Base-by-base conservation (phyloP, 2,888 invertebrate genomes). In the Strigamia transsilvanica region DNA sequence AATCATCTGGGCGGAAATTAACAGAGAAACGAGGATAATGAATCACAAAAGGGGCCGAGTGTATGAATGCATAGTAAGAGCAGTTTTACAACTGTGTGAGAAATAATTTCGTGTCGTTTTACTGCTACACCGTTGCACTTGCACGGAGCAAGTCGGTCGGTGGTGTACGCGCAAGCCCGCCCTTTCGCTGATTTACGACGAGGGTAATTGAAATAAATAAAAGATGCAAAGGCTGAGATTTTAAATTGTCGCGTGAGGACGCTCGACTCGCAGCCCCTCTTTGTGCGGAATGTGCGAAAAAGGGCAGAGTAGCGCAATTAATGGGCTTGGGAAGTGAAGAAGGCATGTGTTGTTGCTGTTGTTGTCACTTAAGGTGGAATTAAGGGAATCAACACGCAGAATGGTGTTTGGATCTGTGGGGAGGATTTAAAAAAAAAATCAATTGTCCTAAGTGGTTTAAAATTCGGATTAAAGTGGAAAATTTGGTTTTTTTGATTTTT, bases 181-280 rank as follows among this genome's bases (percentile, higher is more conserved):
- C 79, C 42, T 18, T 21, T 15, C 27, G 5, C 77, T 82, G 82
- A 82, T 82, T 82, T 82, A 82, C 32, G 77, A 46, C 23, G 0
- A 46, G 77, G 15, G 78, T 82, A 82, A 82, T 82, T 82, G 78
- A 82, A 82, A 82, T 82, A 82, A 82, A 82, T 82, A 82, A 82
- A 82, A 82, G 77, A 82, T 81, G 42, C 73, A 73, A 27, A 66
- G 23, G 73, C 73, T 73, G 73, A 73, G 73, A 73, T 73, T 73
- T 73, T 73, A 27, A 73, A 73, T 12, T 73, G 73, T 73, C 73
- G 73, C 73, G 73, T 27, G 73, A 73, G 27, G 73, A 73, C 3
- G 23, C 13, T 10, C 13, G 46, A 46, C n/a, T 56, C 9, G 27
- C 27, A 27, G 73, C 9, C 56, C 18, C 56, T 56, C 18, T 18